phyloP scores from a whole-genome alignment of 2,888 invertebrate species.

The Callimorpha dominula region DNA sequence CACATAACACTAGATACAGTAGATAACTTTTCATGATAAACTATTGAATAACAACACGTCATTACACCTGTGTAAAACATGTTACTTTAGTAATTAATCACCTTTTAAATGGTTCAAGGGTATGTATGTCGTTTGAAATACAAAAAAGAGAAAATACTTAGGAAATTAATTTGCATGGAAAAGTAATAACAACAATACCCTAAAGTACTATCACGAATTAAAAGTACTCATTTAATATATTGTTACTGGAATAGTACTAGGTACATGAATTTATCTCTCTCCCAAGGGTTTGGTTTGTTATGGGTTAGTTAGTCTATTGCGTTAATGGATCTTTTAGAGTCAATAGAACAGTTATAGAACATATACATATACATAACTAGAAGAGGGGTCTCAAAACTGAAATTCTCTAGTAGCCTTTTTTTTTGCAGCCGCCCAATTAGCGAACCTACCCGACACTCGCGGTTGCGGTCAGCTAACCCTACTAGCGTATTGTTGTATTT shows the following conservation, averaged over 20 bases:
- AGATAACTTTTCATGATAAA: neutral
- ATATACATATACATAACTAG: no score
- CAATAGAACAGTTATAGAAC: neutral
- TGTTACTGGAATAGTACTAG: neutral
- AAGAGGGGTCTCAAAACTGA: no score
- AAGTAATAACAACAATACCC: neutral
- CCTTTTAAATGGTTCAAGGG: slow-evolving; percentile 5
- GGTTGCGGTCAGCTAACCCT: no score
- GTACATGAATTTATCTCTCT: neutral
- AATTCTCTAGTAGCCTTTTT: no score
- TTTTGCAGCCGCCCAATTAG: no score
- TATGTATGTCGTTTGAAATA: neutral
- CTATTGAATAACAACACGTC: neutral
- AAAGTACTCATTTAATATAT: slow-evolving; percentile 4
- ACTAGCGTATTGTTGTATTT: no score
- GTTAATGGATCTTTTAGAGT: neutral
- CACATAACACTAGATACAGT: neutral
- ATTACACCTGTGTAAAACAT: no score
- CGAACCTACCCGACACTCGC: no score
- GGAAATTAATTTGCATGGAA: slow-evolving; percentile 11
- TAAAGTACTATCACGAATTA: neutral
- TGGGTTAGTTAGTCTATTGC: neutral
- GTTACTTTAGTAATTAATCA: slow-evolving; percentile 5
- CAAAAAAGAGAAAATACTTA: neutral
- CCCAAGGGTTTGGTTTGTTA: neutral